A percentile compares a stretch with the other conserved stretches of the same genome.
Conservation (phyloP, 2,888 invertebrate species). For the Synanthedon myopaeformis region DNA sequence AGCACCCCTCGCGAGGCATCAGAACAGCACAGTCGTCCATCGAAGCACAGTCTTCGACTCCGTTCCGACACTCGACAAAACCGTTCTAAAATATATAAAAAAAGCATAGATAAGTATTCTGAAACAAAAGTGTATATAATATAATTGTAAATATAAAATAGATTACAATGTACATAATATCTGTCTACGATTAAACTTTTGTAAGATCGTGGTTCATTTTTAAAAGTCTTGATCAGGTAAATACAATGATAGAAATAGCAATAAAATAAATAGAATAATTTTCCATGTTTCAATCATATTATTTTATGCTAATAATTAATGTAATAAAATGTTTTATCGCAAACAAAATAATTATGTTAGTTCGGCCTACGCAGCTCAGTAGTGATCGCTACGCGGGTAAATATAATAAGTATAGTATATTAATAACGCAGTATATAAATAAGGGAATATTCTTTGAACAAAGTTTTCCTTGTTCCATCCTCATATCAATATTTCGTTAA, state of each 20-base stretch:
- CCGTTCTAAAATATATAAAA: slow-evolving; percentile 77
- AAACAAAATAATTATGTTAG: slow-evolving; percentile 14
- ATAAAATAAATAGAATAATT: background rate
- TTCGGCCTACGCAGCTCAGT: slow-evolving; percentile 9
- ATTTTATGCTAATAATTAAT: background rate
- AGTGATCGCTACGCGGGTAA: slow-evolving; percentile 12
- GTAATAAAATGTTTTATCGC: slow-evolving; percentile 9
- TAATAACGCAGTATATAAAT: slow-evolving; percentile 4
- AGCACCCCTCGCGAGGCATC: slow-evolving; percentile 81
- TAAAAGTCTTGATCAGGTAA: too few species aligned
- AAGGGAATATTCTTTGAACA: slow-evolving; percentile 17
- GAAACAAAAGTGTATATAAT: too few species aligned
- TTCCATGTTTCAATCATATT: background rate
- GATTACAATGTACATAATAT: too few species aligned
- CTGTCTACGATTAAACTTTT: too few species aligned
- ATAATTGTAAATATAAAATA: too few species aligned
- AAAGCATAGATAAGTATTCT: slow-evolving; percentile 1
- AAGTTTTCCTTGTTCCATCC: slow-evolving; percentile 21
- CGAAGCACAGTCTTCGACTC: slow-evolving; percentile 81
- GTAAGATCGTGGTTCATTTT: too few species aligned
- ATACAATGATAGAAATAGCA: too few species aligned
- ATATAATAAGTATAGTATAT: too few species aligned
- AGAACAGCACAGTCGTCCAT: slow-evolving; percentile 88
- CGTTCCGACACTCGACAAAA: slow-evolving; percentile 83
- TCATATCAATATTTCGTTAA: slow-evolving; percentile 4